These are phyloP conservation scores for Drosophila kepulauana DNA, from an alignment of 1,140 invertebrate genomes.

Conservation along the genomic window DNA sequence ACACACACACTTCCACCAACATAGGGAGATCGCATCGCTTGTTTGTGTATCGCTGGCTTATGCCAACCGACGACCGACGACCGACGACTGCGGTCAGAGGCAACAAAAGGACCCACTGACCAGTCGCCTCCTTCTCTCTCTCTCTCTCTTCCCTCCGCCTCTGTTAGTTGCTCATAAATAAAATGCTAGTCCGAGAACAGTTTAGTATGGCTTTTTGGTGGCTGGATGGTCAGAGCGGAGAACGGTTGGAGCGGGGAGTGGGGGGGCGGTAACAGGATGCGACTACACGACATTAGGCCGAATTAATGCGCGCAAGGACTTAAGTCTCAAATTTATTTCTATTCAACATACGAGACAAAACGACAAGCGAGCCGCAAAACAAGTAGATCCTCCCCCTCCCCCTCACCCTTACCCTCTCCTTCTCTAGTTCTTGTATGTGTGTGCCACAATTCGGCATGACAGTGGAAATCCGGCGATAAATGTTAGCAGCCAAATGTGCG, in stretches of 20 bases:
- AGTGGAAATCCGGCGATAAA: conserved; percentile 83
- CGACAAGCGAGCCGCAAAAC: conserved; percentile 70
- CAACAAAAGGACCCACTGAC: conserved; percentile 35
- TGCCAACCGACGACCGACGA: conserved; percentile 37
- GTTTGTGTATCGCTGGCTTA: conserved; percentile 54
- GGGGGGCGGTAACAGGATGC: conserved; percentile 51
- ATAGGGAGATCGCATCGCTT: conserved; percentile 34
- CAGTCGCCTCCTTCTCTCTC: background rate
- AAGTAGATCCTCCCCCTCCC: conserved; percentile 32
- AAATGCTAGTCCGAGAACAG: conserved; percentile 81
- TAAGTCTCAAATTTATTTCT: conserved; percentile 83
- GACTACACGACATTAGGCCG: conserved; percentile 82
- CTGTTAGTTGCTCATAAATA: conserved; percentile 67
- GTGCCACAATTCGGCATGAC: conserved; percentile 77
- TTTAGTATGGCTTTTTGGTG: conserved; percentile 13
- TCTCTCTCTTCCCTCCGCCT: conserved; percentile 24
- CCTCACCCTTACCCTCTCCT: background rate
- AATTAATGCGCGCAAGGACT: conserved; percentile 82
- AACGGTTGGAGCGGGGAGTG: background rate
- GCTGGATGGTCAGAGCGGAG: background rate
- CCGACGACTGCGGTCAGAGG: conserved; percentile 44
- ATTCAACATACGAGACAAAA: conserved; percentile 83
- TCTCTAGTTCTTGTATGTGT: conserved; percentile 25
- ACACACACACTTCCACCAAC: conserved; percentile 24
- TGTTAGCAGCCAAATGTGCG: conserved; percentile 81